These are phyloP conservation scores for Loriculus beryllinus DNA, from an alignment of 2,797 vertebrate species.

Conservation along the genomic window DNA sequence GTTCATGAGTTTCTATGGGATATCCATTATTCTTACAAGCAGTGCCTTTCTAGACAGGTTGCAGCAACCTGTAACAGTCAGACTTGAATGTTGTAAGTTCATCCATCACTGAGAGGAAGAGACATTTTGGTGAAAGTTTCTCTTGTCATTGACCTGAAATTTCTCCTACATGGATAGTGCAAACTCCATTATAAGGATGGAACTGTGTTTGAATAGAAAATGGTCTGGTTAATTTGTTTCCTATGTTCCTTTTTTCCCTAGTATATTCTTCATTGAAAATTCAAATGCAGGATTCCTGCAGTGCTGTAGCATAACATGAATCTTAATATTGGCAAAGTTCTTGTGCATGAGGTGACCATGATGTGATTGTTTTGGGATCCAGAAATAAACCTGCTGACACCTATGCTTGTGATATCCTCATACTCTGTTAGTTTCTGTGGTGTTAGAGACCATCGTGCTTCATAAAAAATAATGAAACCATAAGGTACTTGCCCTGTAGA, in stretches of 20 bases:
- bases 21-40: neutral
- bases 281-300: neutral
- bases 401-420: neutral
- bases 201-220: neutral
- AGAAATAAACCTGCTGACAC: neutral
- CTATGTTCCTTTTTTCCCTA: neutral
- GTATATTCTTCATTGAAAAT: neutral
- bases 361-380: neutral
- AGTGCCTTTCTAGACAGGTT: neutral
- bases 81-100: neutral
- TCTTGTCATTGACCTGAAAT: neutral
- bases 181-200: neutral
- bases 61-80: neutral
- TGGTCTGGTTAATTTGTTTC: neutral
- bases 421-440: neutral
- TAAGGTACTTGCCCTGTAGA: neutral
- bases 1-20: neutral
- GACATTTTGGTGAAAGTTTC: neutral
- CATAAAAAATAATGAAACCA: neutral
- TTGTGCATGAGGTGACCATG: neutral
- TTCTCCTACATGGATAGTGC: neutral
- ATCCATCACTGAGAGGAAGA: neutral
- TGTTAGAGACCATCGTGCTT: neutral
- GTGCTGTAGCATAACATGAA: accelerated
- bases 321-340: neutral